Evolutionary conservation across 2,797 vertebrate genomes (phyloP), one percentile per base, ranked within the genome.

Genomic region (Urocyon cinereoargenteus): DNA sequence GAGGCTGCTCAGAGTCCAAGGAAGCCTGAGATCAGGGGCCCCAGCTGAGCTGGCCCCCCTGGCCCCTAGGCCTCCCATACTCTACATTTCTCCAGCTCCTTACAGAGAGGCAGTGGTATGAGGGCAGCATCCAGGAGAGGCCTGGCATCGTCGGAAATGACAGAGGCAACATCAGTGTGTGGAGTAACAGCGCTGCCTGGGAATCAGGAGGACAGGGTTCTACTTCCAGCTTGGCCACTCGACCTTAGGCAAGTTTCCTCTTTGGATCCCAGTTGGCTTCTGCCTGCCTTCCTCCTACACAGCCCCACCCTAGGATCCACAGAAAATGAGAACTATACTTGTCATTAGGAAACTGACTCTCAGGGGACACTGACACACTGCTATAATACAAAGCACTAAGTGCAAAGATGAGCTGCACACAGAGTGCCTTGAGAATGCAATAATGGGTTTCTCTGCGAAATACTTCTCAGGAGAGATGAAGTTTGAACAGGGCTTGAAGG

Each of bases 221-320:
- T 81, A 73, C 18, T 28, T 85, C 51, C 40, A 89, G 86, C 59
- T 89, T 77, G 68, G 87, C 59, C 75, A n/a, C 53, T 95, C 6
- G 70, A 90, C 94, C 93, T 95, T 89, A 91, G 97, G 86, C 96
- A 92, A 45, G 55, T 66, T 90, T 95, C 51, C 75, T 82, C 84
- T 55, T 36, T 83, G 96, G 85, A 86, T 36, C 61, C 53, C 59
- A 66, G 72, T 51, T 0, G 2, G 6, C 78, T 73, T 96, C 77
- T 75, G 75, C 77, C 94, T 81, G 89, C 83, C 45, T 89, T 8
- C 59, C 55, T 83, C 79, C 51, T 18, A 55, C 72, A 90, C 91
- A 96, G 78, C 82, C 95, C 45, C 78, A 77, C 86, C 84, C 83
- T 89, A 51, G 64, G 55, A 53, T 73, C 40, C 1, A 19, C 70